These are phyloP conservation scores for Cyanoramphus novaezelandiae DNA, from an alignment of 2,113 vertebrate genomes.

Conservation along the genomic window DNA sequence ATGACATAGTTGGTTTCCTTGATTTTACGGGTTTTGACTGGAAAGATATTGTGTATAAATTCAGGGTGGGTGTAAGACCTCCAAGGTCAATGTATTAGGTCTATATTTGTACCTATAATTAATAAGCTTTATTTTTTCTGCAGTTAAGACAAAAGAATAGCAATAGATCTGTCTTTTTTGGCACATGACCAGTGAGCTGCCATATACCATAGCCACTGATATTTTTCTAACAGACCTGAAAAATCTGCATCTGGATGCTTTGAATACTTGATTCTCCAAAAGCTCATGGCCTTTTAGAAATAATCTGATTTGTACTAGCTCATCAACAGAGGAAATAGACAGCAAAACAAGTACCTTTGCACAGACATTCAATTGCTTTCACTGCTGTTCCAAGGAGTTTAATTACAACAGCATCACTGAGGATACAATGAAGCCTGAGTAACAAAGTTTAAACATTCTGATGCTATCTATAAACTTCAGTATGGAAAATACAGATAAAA, in stretches of 20 bases:
- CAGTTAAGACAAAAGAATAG: neutral
- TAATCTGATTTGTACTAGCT: slow-evolving; percentile 24
- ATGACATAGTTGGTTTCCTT: neutral
- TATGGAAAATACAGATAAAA: slow-evolving; percentile 69
- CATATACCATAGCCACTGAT: neutral
- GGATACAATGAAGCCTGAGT: slow-evolving; percentile 54
- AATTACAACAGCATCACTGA: slow-evolving; percentile 49
- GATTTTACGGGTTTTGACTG: neutral
- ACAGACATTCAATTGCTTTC: slow-evolving; percentile 14
- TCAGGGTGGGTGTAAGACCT: neutral
- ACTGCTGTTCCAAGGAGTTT: slow-evolving; percentile 42
- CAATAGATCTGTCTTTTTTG: neutral
- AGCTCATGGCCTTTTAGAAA: neutral
- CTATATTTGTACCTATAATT: neutral
- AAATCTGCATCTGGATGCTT: neutral
- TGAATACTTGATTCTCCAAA: neutral
- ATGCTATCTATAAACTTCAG: slow-evolving; percentile 52
- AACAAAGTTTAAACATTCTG: slow-evolving; percentile 56
- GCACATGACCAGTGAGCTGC: neutral
- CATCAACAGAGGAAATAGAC: slow-evolving; percentile 10
- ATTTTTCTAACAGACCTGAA: neutral
- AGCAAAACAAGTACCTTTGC: slow-evolving; percentile 45
- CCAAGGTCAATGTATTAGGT: neutral
- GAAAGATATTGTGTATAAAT: neutral
- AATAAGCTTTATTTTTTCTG: neutral